phyloP scores from a whole-genome alignment of 2,797 vertebrate genomes.

The Phrynocephalus guinanensis region DNA sequence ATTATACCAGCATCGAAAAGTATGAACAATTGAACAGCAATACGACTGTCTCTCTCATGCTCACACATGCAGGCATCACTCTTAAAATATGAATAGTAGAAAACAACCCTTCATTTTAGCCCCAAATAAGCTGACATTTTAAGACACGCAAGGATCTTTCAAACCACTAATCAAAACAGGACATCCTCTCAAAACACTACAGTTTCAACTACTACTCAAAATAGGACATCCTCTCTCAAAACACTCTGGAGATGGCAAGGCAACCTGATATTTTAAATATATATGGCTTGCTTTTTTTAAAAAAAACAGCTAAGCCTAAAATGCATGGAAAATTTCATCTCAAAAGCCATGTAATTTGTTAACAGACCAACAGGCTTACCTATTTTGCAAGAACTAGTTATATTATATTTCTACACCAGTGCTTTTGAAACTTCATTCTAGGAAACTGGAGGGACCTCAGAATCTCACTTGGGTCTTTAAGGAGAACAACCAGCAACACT shows the following conservation, averaged over 20 bases:
- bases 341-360: constrained; percentile 21
- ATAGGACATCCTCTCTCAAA: background rate
- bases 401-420: background rate
- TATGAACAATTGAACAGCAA: background rate
- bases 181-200: background rate
- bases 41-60: background rate
- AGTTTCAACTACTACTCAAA: background rate
- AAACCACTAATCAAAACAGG: background rate
- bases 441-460: background rate
- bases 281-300: background rate
- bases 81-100: background rate
- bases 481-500: background rate
- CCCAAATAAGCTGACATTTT: background rate
- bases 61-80: background rate
- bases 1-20: background rate
- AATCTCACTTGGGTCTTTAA: background rate
- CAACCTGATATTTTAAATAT: background rate
- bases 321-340: constrained; percentile 11
- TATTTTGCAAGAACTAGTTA: background rate
- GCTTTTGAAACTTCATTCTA: background rate
- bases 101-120: no score
- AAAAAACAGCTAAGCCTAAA: background rate
- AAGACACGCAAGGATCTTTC: background rate
- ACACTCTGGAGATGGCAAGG: background rate
- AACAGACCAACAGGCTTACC: background rate